Base-by-base conservation (phyloP, 1,140 invertebrate species). In the Scylla paramamosain region DNA sequence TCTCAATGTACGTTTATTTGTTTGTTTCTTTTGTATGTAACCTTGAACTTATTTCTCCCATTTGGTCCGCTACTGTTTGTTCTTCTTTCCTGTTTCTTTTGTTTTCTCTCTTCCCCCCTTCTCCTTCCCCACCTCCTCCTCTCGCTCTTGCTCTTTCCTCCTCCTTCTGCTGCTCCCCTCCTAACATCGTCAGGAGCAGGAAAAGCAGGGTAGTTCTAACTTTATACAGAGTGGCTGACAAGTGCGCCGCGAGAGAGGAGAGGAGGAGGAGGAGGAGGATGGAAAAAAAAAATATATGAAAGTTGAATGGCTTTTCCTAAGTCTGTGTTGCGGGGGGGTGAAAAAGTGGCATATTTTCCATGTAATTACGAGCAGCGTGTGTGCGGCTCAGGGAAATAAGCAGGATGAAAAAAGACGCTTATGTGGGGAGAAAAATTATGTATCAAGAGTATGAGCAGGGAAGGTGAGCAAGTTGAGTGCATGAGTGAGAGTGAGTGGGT, bases 271-370 rank as follows among this genome's bases (percentile, higher is more conserved):
- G 39, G 3, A 59, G 52, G 20, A 20, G 20, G 52, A 59, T 12
- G 20, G 52, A 59, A 20, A 59, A 0, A 59, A 7, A n/a, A n/a
- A 77, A n/a, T 20, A 10, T 10, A 1, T 0, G 1, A 77, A n/a
- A n/a, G 67, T 25, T n/a, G 25, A 7, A 77, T 77, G 25, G 67
- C 67, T 77, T 77, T 77, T 77, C 25, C 67, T 77, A n/a, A 77
- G 67, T 77, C 20, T n/a, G n/a, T n/a, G 25, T 25, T n/a, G 67
- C n/a, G 16, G 67, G 12, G 48, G 59, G 20, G 1, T 77, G 16
- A 77, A 77, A 77, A 77, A n/a, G 67, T 77, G n/a, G n/a, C 67
- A 77, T n/a, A n/a, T n/a, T 77, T n/a, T n/a, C 67, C 67, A 25
- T n/a, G 67, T n/a, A 25, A n/a, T 77, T 77, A 77, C n/a, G 67